Evolutionary conservation across 2,113 vertebrate genomes (phyloP), one percentile per base, ranked within the genome.

Genomic region (Ceyx melanurus): DNA sequence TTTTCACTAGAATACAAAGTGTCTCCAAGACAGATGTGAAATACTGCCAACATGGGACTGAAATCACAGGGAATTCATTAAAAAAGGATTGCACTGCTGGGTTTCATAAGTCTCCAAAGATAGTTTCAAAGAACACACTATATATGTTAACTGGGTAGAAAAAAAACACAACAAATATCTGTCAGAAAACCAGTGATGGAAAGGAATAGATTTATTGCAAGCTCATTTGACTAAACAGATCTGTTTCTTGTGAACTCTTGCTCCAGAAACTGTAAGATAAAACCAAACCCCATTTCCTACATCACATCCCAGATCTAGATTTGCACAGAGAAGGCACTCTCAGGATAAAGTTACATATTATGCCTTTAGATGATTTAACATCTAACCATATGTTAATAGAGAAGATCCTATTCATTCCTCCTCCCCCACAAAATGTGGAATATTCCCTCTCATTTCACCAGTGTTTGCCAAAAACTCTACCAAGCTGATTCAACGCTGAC

Each of bases 391-490:
- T 68, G 93, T 81, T 79, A 61, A 91, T 72, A 13, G n/a, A 72
- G 74, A 83, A 5, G 13, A 94, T 65, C 26, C 53, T 93, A 78
- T 75, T 84, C 87, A 56, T 87, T 81, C 45, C 62, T 94, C 66
- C 89, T 91, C 87, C 77, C 21, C 57, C 89, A 75, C 84, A 94
- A 93, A 13, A 92, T 48, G 53, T 74, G 93, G 71, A 92, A 68
- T 84, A 80, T 46, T 88, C 86, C 80, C 28, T 90, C 68, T 57
- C 66, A 67, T 84, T 89, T 64, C 65, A 66, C 56, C 67, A 31
- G 58, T 1, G 23, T 56, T 70, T 6, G 15, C 80, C 83, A 86
- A 83, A 90, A 92, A 71, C 11, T 4, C 3, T 15, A 92, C 46
- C 48, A 35, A 81, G 83, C 81, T 92, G 68, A 93, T 71, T 90